Conservation (phyloP, 1,140 invertebrate species). For the Sogatella furcifera region DNA sequence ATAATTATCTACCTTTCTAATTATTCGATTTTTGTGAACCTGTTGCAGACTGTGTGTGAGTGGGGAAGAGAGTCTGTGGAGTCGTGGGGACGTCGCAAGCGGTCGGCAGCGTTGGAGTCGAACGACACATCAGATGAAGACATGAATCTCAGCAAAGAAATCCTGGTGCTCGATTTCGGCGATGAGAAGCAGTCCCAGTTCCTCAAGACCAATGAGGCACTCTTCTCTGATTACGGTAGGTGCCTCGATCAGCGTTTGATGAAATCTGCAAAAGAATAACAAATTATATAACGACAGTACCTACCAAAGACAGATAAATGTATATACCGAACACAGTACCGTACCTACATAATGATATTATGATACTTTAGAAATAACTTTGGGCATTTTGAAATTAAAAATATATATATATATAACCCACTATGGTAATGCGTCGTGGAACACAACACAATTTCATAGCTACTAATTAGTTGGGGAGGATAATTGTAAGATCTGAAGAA, state of each 20-base stretch:
- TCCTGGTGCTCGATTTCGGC: slow-evolving; percentile 81
- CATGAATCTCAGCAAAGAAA: slow-evolving; percentile 90
- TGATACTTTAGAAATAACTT: no score
- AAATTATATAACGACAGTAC: no score
- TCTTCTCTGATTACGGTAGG: slow-evolving; percentile 62
- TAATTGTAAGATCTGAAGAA: no score
- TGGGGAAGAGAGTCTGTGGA: slow-evolving; percentile 78
- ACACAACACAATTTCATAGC: no score
- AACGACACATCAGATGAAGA: slow-evolving; percentile 56
- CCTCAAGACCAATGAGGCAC: slow-evolving; percentile 51
- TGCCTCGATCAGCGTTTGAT: slow-evolving; percentile 36
- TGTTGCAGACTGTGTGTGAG: slow-evolving; percentile 66
- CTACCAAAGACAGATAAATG: no score
- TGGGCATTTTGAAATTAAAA: no score
- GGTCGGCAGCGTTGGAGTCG: slow-evolving; percentile 44
- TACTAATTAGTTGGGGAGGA: no score
- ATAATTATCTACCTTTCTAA: neutral
- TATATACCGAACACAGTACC: no score
- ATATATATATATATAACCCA: no score
- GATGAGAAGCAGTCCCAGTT: slow-evolving; percentile 77
- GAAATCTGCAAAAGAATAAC: no score
- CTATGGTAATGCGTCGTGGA: no score
- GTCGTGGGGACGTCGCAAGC: slow-evolving; percentile 79
- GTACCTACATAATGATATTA: no score
- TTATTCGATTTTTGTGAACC: neutral